Evolutionary conservation across 2,113 vertebrate species (phyloP).

Genomic region (Pimephales promelas): DNA sequence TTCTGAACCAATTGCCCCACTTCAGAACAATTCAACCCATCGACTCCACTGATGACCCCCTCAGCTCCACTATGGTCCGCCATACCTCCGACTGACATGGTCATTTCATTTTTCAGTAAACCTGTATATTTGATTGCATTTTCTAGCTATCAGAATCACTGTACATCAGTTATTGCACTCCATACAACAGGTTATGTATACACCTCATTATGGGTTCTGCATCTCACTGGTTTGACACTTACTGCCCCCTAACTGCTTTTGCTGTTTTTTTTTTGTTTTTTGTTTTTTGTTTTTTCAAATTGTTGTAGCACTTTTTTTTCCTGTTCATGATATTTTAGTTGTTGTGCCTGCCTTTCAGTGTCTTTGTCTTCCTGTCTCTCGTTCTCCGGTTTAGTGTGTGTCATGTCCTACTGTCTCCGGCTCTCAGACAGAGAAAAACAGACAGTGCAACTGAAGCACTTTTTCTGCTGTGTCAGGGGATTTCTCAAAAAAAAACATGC

Average conservation of each 20-base stretch:
- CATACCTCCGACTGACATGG: too few relatives aligned
- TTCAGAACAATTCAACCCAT: too few relatives aligned
- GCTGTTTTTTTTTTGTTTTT: background rate
- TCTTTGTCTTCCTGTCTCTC: background rate
- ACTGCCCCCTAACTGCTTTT: background rate
- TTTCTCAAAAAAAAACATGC: background rate
- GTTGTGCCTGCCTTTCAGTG: slow-evolving; percentile 23
- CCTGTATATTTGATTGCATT: too few relatives aligned
- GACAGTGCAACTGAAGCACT: slow-evolving; percentile 17
- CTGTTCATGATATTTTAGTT: background rate
- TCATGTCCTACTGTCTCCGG: slow-evolving; percentile 38
- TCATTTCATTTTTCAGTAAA: too few relatives aligned
- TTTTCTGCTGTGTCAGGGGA: slow-evolving; percentile 30
- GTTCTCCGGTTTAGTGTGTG: background rate
- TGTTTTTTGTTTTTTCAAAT: background rate
- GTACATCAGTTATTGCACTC: too few relatives aligned
- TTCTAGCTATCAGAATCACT: too few relatives aligned
- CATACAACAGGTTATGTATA: too few relatives aligned
- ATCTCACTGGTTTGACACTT: background rate
- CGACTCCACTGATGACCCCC: too few relatives aligned
- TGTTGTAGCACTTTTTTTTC: background rate
- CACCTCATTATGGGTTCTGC: background rate
- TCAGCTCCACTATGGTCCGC: too few relatives aligned
- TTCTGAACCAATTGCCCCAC: too few relatives aligned
- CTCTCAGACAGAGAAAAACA: slow-evolving; percentile 44